Conservation (phyloP, 2,888 invertebrate species). For the Pseudococcus longispinus region DNA sequence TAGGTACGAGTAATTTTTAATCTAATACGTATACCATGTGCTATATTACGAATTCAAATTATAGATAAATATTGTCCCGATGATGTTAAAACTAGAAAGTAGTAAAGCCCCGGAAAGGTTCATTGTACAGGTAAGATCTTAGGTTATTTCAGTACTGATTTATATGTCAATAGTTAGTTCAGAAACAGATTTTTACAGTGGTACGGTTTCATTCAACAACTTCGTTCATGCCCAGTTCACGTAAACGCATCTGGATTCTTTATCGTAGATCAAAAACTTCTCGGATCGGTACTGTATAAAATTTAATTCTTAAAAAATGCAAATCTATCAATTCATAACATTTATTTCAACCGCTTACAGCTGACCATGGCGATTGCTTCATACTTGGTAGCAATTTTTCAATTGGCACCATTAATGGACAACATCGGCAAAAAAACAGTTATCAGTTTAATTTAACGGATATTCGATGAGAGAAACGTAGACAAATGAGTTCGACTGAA, state of each 20-base stretch:
- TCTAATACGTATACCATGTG: too few relatives aligned
- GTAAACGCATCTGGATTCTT: constrained; percentile 36
- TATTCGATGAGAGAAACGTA: constrained; percentile 2
- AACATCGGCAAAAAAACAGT: constrained; percentile 33
- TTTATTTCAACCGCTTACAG: not conserved
- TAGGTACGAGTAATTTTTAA: too few relatives aligned
- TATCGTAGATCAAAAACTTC: not conserved
- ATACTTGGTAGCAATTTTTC: constrained; percentile 50
- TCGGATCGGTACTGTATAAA: not conserved
- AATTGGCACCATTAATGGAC: constrained; percentile 49
- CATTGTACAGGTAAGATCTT: not conserved
- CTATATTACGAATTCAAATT: too few relatives aligned
- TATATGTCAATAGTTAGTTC: not conserved
- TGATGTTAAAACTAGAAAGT: not conserved
- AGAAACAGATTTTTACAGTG: not conserved
- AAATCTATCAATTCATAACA: not conserved
- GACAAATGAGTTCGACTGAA: not conserved
- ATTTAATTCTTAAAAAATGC: not conserved
- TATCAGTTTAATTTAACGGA: constrained; percentile 38
- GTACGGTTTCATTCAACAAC: constrained; percentile 37
- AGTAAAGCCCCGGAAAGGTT: constrained; percentile 2
- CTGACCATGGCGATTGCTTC: constrained; percentile 46
- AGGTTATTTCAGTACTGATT: not conserved
- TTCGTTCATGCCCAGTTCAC: not conserved
- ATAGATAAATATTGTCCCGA: constrained; percentile 17